Evolutionary conservation across 2,888 invertebrate genomes (phyloP), one percentile per base, ranked within the genome.

Genomic region (Steromphala cineraria): DNA sequence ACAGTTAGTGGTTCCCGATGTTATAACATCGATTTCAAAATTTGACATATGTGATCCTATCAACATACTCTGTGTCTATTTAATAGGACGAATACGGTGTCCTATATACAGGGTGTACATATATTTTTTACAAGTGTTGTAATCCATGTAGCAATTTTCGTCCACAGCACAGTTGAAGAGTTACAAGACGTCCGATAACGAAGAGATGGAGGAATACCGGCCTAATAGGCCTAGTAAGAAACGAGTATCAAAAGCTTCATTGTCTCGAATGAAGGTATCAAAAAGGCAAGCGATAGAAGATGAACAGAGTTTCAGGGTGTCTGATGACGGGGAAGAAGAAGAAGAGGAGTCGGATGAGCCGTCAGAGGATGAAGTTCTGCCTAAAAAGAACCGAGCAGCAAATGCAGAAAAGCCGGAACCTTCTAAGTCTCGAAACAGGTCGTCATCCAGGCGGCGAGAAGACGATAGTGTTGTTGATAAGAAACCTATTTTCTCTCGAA

Each of bases 391-490:
- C 15, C 62, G 62, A 17, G 28, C 28, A 24, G 15, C 62, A 24
- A 24, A 10, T 5, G 19, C 56, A 19, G 4, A 13, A 21, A 62
- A 13, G 28, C 8, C 13, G 4, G 62, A 62, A 46, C 83, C 83
- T 21, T 81, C 81, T 5, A 67, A 78, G 19, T 86, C 85, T 53
- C 75, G 82, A 46, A 82, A 85, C n/a, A 71, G 85, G 15, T 83
- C 80, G 46, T 82, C 85, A 78, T 17, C 74, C 53, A 55, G 71
- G 77, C 19, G 71, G 55, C 52, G 53, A n/a, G 46, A n/a, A 21
- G n/a, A 17, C 53, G 7, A 62, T 10, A 77, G 75, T 46, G 62
- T 53, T 40, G 80, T 53, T 40, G 80, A 78, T 24, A 75, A 80
- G 17, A 28, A 74, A 10, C 80, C 24, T 13, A 78, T 13, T 21